phyloP scores from a whole-genome alignment of 2,888 invertebrate genomes.

The Folsomia candida region DNA sequence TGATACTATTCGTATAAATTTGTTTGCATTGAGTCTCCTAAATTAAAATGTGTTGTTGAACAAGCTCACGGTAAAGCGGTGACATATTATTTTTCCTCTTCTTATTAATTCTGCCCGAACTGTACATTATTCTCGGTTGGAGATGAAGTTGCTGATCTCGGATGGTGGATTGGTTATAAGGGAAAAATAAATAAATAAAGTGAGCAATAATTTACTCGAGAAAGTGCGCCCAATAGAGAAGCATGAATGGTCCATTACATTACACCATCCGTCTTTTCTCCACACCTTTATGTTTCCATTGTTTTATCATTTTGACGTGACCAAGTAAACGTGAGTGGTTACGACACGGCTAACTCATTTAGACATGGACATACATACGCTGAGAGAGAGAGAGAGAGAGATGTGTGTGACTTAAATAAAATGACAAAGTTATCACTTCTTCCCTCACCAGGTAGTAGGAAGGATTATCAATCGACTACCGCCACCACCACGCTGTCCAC shows the following conservation, averaged over 20 bases:
- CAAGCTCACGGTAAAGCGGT: not conserved
- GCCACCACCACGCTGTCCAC: no score
- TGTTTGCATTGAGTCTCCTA: no score
- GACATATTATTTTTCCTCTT: not conserved
- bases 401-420: no score
- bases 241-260: not conserved
- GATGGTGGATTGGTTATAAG: not conserved
- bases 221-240: not conserved
- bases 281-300: constrained; percentile 17
- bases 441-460: no score
- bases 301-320: constrained; percentile 11
- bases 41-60: constrained; percentile 2
- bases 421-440: no score
- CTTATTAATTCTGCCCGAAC: not conserved
- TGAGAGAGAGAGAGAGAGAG: no score
- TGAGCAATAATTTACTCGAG: not conserved
- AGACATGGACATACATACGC: constrained; percentile 12
- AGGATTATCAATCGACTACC: no score
- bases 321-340: not conserved
- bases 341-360: constrained; percentile 16
- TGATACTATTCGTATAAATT: no score
- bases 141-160: not conserved
- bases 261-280: constrained; percentile 13
- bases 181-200: not conserved
- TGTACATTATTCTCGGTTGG: not conserved